Percentiles rank a stretch among this genome's conserved stretches.
phyloP scores from a whole-genome alignment of 2,888 invertebrate species.

The Torymus aiolomorphi region DNA sequence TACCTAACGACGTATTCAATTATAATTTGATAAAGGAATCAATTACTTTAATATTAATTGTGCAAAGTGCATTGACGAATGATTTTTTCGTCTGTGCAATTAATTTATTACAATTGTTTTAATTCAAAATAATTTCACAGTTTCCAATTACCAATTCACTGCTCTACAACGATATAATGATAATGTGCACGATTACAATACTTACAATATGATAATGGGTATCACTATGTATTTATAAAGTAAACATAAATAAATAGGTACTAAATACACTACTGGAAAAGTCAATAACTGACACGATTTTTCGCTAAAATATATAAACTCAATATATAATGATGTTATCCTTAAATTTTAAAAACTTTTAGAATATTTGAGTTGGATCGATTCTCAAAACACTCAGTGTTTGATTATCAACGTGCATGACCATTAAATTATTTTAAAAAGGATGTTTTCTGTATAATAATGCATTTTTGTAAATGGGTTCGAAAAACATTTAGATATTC shows the following conservation, averaged over 20 bases:
- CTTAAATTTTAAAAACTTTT: conserved; percentile 33
- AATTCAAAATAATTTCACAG: conserved; percentile 28
- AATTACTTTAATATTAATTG: conserved; percentile 16
- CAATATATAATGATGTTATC: conserved; percentile 21
- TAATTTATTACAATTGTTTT: conserved; percentile 22
- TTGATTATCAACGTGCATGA: conserved; percentile 39
- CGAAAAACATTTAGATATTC: too few relatives aligned
- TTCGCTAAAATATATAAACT: conserved; percentile 28
- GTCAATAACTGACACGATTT: neutral
- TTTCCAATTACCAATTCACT: conserved; percentile 26
- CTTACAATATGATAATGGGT: conserved; percentile 36
- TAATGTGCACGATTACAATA: conserved; percentile 22
- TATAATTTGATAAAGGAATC: conserved; percentile 24
- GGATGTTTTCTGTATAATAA: conserved; percentile 10
- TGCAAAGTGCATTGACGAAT: conserved; percentile 28
- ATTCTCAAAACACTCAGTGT: conserved; percentile 34
- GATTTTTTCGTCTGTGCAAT: conserved; percentile 18
- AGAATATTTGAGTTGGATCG: conserved; percentile 44
- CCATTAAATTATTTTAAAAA: conserved; percentile 41
- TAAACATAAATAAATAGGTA: conserved; percentile 33
- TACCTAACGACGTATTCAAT: conserved; percentile 8
- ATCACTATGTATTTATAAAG: conserved; percentile 32
- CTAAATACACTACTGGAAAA: conserved; percentile 24
- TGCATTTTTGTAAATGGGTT: neutral
- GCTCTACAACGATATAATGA: conserved; percentile 21